phyloP scores from a whole-genome alignment of 2,113 vertebrate species.

The Notarius quadriscutis region DNA sequence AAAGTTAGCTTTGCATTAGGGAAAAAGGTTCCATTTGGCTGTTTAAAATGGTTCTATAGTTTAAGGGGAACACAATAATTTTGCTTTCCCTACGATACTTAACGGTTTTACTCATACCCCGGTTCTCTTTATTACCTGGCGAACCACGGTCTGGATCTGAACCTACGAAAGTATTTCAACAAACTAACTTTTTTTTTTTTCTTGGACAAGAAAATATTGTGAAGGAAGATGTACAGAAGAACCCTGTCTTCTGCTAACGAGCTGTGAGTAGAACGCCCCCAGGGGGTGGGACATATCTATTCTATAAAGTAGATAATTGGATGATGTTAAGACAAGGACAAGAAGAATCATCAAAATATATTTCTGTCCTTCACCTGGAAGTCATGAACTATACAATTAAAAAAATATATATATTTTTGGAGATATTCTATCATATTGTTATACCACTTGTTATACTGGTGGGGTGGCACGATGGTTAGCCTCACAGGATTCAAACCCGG shows the following conservation, averaged over 20 bases:
- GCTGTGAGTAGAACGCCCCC: not conserved
- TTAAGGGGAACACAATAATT: not conserved
- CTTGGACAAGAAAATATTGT: not conserved
- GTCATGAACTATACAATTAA: not conserved
- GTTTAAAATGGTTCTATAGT: not conserved
- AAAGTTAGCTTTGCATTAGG: not conserved
- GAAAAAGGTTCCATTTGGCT: not conserved
- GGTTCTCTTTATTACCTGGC: not conserved
- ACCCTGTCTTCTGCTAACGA: not conserved
- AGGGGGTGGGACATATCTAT: not conserved
- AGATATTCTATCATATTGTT: not conserved
- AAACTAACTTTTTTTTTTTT: not conserved
- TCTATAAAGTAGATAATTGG: not conserved
- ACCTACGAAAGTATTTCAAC: not conserved
- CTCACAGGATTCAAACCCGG: too few relatives aligned
- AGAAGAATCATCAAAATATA: not conserved
- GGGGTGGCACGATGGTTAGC: too few relatives aligned
- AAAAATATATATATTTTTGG: not conserved
- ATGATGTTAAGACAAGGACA: not conserved
- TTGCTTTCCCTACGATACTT: not conserved
- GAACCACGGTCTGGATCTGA: not conserved
- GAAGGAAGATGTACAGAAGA: not conserved
- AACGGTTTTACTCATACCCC: too few relatives aligned
- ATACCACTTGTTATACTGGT: too few relatives aligned
- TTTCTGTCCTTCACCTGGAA: not conserved